Base-by-base conservation (phyloP, 2,797 vertebrate genomes). In the Pangasius mekongensis region DNA sequence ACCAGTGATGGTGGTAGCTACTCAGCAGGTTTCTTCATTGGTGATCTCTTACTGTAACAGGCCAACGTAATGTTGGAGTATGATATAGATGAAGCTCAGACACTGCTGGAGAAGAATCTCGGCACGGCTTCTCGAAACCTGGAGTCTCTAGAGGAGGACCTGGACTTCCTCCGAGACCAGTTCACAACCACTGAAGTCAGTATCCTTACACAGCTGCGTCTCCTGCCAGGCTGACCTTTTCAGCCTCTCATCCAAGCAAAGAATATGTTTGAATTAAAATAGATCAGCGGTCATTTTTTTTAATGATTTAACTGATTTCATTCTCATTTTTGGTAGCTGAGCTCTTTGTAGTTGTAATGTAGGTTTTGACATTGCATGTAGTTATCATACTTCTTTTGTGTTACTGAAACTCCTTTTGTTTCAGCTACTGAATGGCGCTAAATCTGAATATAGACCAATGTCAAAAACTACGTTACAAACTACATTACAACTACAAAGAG, bases 111-210 rank as follows among this genome's bases (percentile, higher is more conserved):
- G 95, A 99, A 99, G 94, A 99, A 99, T 94, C 95, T 99, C 64
- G 95, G 95, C 76, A 98, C 98, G 7, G 98, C 99, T 18, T 97
- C 97, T 71, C 98, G 97, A 88, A 99, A 99, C 91, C 95, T 99
- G 24, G 98, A 99, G 88, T 97, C 97, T 22, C 96, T 99, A 85
- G 98, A 99, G 93, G 98, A 99, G 76, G 98, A 99, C 91, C 96
- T 99, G 88, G 98, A 99, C 92, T 99, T 99, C 94, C 96, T 99
- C 92, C 96, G 98, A 94, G 98, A 99, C 96, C 99, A 99, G 92
- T 99, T 99, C 94, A 99, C 99, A 93, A 99, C 98, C 95, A 99
- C 98, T 86, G 98, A 99, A 99, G 99, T 99, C 98, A 99, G 97
- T 99, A 99, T 99, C 99, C 98, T 99, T 95, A 80, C 89, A 24